Conservation (phyloP, 1,140 invertebrate species). For the Sitobion miscanthi region DNA sequence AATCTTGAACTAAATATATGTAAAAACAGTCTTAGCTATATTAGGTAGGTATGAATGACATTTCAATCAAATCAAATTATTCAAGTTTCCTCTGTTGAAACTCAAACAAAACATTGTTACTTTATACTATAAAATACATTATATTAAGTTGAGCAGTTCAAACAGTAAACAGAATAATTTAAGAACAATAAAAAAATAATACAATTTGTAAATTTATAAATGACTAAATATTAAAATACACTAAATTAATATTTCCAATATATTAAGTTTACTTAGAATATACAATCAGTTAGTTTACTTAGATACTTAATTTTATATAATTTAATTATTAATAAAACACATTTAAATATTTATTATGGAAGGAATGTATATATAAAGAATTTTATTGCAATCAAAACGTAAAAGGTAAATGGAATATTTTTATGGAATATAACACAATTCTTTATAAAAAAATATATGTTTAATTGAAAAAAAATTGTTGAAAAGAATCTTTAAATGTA, state of each 20-base stretch:
- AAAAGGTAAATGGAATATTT: not conserved
- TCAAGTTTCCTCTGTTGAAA: not conserved
- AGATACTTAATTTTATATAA: not conserved
- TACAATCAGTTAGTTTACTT: not conserved
- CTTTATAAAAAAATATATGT: not conserved
- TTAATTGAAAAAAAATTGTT: not conserved
- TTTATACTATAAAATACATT: not conserved
- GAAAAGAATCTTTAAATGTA: not conserved
- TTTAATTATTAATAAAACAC: not conserved
- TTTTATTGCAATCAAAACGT: not conserved
- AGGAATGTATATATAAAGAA: not conserved
- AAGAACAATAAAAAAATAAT: not conserved
- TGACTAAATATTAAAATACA: not conserved
- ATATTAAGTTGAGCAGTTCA: not conserved
- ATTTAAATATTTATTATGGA: slow-evolving; percentile 6
- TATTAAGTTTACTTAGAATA: not conserved
- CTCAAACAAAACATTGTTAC: not conserved
- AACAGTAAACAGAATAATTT: slow-evolving; percentile 6
- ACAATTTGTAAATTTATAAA: not conserved
- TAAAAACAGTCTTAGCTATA: not conserved
- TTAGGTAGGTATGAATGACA: not conserved
- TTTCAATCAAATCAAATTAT: not conserved
- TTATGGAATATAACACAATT: not conserved
- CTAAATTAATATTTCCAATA: not conserved
- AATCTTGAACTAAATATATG: not conserved